A percentile compares a stretch with the other conserved stretches of the same genome.
Conservation (phyloP, 2,888 invertebrate species). For the Dryobota labecula region DNA sequence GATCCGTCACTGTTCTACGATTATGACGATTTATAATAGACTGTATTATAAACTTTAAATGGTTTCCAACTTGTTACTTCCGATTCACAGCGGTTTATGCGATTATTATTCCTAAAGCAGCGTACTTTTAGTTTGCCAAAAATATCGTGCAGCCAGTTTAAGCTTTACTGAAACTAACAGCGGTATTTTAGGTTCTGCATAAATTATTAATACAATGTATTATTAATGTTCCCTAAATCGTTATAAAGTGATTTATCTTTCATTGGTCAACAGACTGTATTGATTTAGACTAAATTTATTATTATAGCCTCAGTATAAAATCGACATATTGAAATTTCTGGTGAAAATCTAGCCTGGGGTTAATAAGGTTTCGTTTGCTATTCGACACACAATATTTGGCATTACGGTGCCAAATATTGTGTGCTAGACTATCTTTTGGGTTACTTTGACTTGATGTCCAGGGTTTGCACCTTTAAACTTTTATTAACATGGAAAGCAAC, state of each 20-base stretch:
- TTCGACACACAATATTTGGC: too few species aligned
- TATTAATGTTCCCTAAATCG: constrained; percentile 20
- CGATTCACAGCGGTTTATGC: constrained; percentile 31
- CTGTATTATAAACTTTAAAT: constrained; percentile 21
- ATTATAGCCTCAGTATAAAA: not conserved
- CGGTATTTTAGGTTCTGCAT: constrained; percentile 13
- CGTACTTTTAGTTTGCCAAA: constrained; percentile 24
- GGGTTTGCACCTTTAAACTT: not conserved
- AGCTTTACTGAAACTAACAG: constrained; percentile 1
- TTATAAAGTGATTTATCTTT: constrained; percentile 17
- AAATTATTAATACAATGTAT: constrained; percentile 19
- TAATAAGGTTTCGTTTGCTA: not conserved
- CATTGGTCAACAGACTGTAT: constrained; percentile 22
- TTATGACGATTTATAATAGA: too few species aligned
- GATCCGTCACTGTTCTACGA: too few species aligned
- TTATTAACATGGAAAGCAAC: not conserved
- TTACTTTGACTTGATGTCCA: not conserved
- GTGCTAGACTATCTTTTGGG: not conserved
- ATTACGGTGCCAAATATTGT: too few species aligned
- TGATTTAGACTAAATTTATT: constrained; percentile 36
- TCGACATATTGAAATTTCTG: not conserved
- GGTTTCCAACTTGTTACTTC: constrained; percentile 42
- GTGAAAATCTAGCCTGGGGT: not conserved
- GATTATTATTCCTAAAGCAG: constrained; percentile 35
- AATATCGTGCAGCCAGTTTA: constrained; percentile 13